phyloP scores from a whole-genome alignment of 2,888 invertebrate genomes.

The Lycia hirtaria region DNA sequence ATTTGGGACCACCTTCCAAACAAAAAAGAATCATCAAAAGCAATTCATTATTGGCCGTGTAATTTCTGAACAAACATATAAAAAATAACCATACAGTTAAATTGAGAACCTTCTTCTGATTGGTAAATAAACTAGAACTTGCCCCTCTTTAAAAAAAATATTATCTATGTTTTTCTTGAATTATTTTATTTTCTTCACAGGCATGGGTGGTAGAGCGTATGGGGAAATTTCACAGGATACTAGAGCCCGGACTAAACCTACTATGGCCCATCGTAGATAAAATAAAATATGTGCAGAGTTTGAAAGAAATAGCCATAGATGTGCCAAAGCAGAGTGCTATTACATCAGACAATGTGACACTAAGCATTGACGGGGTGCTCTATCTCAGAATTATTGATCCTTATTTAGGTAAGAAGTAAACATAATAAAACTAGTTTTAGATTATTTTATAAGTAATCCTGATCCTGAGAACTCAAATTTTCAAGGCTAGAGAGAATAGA shows the following conservation, averaged over 20 bases:
- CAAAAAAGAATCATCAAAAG: too few species aligned
- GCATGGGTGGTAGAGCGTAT: slow-evolving; percentile 99
- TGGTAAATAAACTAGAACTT: too few species aligned
- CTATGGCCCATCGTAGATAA: slow-evolving; percentile 96
- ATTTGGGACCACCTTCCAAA: too few species aligned
- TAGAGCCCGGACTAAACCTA: slow-evolving; percentile 97
- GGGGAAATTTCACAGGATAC: slow-evolving; percentile 97
- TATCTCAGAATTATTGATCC: slow-evolving; percentile 97
- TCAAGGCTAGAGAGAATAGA: too few species aligned
- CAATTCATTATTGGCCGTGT: too few species aligned
- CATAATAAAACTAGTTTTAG: too few species aligned
- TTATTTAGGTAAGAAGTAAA: slow-evolving; percentile 88
- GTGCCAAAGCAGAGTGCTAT: slow-evolving; percentile 99
- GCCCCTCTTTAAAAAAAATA: too few species aligned
- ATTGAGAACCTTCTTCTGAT: too few species aligned
- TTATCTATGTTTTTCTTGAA: neutral
- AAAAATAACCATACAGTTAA: too few species aligned
- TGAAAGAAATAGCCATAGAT: slow-evolving; percentile 99
- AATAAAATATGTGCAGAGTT: slow-evolving; percentile 98
- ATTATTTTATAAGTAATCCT: too few species aligned
- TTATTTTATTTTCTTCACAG: slow-evolving; percentile 77
- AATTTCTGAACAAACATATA: too few species aligned
- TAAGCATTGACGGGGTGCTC: slow-evolving; percentile 98
- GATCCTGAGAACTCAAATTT: too few species aligned
- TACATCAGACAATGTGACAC: slow-evolving; percentile 98